Percentiles rank a stretch among this genome's conserved stretches.
These are phyloP conservation scores for Orycteropus afer DNA, from an alignment of 2,113 vertebrate species.

Conservation along the genomic window DNA sequence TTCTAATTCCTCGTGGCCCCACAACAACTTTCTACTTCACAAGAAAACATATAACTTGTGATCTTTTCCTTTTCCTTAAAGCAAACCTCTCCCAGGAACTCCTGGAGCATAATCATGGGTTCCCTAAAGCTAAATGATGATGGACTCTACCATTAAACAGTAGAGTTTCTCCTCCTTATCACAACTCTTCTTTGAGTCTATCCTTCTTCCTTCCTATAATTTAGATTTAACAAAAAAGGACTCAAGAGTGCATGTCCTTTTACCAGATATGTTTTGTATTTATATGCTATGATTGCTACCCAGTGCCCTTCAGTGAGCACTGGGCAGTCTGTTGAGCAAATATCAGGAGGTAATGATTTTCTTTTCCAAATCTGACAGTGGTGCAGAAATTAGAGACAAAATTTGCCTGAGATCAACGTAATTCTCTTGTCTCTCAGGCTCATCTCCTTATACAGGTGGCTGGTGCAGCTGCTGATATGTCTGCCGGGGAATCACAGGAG, in stretches of 20 bases:
- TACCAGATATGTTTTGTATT: neutral
- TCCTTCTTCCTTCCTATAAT: neutral
- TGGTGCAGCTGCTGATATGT: slow-evolving; percentile 67
- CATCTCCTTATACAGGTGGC: slow-evolving; percentile 71
- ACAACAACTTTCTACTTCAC: neutral
- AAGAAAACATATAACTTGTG: neutral
- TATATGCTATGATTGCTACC: neutral
- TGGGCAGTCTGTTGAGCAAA: neutral
- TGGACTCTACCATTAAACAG: neutral
- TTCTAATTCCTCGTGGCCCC: too few relatives aligned
- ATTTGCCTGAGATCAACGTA: slow-evolving; percentile 59
- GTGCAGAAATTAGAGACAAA: slow-evolving; percentile 61
- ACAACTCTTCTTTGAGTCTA: slow-evolving; percentile 14
- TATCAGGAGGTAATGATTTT: slow-evolving; percentile 48
- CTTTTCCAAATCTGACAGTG: slow-evolving; percentile 50
- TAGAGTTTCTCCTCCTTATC: neutral
- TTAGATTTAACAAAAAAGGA: slow-evolving; percentile 8
- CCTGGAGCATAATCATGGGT: neutral
- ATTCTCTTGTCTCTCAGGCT: slow-evolving; percentile 44
- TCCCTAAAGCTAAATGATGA: slow-evolving; percentile 43
- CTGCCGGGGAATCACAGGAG: slow-evolving; percentile 63
- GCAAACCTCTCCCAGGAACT: neutral
- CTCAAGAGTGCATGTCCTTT: neutral
- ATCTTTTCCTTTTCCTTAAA: slow-evolving; percentile 8
- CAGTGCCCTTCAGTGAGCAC: neutral